Evolutionary conservation across 2,797 vertebrate genomes (phyloP), one percentile per base, ranked within the genome.

Genomic region (Cephalopachus bancanus): DNA sequence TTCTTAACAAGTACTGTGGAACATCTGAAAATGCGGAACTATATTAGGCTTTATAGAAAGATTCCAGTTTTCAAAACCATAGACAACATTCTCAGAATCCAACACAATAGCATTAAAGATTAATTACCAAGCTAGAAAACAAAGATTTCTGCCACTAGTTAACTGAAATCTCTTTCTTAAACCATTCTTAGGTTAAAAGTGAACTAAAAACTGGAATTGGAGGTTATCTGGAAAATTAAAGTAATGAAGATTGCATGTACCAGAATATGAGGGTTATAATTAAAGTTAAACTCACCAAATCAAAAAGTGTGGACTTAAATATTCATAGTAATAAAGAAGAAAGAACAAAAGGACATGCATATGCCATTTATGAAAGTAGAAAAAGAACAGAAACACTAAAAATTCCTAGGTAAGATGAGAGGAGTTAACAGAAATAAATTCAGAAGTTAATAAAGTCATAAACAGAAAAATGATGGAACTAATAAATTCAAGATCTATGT

Each of bases 91-190:
- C 37, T 76, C 7, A 93, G 60, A 86, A 83, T 71, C 49, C 5
- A 95, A 51, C 8, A 78, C 4, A 92, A 69, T 59, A 55, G 83
- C 51, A 51, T 51, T 37, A 69, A 64, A 80, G 28, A 91, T 55
- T 83, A 71, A 86, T 94, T 93, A 64, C 16, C 53, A 80, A 97
- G 76, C 15, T 57, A 79, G 84, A 79, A 96, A 93, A 69, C 33
- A 95, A 93, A 81, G 10, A 65, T 86, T 91, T 69, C n/a, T 95
- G n/a, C 59, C 28, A 76, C 2, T 17, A 76, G 14, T 57, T 59
- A 26, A 76, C 14, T 51, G 26, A 95, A 83, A 71, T 2, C 9
- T 89, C 72, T 74, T 80, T 93, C 65, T 93, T 71, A 85, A 87
- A 24, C n/a, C 10, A 26, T 53, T 85, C 33, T 57, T 71, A 55